phyloP scores from a whole-genome alignment of 2,113 vertebrate genomes.

The Bubalus kerabau region DNA sequence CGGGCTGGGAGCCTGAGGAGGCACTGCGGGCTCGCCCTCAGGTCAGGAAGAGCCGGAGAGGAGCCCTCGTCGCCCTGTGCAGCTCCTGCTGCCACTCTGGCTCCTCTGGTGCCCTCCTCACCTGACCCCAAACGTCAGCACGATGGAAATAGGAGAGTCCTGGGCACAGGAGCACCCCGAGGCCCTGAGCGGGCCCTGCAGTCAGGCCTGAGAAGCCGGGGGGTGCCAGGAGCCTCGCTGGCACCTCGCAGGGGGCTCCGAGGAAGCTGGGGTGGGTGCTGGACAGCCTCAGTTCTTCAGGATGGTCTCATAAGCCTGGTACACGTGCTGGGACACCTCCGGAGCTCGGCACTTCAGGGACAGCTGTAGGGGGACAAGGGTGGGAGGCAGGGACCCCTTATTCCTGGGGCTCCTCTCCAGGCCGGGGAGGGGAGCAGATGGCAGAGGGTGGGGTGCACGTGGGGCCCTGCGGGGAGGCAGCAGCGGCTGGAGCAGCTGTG shows the following conservation, averaged over 20 bases:
- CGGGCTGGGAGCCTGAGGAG: neutral
- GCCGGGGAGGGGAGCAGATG: neutral
- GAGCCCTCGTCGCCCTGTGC: neutral
- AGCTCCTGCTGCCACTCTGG: neutral
- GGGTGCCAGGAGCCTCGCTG: neutral
- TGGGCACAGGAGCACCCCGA: neutral
- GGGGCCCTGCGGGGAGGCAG: neutral
- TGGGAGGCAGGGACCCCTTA: neutral
- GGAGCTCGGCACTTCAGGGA: slow-evolving; percentile 94
- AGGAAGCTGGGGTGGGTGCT: neutral
- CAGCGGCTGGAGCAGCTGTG: slow-evolving; percentile 32
- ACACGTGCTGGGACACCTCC: slow-evolving; percentile 91
- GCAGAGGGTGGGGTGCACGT: neutral
- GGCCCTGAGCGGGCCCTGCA: neutral
- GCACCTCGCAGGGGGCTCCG: neutral
- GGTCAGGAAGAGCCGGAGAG: neutral
- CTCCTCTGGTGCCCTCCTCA: neutral
- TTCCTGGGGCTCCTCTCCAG: neutral
- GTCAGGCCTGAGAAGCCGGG: neutral
- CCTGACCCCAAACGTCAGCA: slow-evolving; percentile 15
- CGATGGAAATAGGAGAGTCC: neutral
- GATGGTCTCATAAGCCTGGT: slow-evolving; percentile 92
- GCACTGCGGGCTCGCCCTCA: neutral
- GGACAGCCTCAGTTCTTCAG: slow-evolving; percentile 90
- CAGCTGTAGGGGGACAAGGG: slow-evolving; percentile 79